Evolutionary conservation across 2,888 invertebrate species (phyloP), one percentile per base, ranked within the genome.

Genomic region (Hesperia comma): DNA sequence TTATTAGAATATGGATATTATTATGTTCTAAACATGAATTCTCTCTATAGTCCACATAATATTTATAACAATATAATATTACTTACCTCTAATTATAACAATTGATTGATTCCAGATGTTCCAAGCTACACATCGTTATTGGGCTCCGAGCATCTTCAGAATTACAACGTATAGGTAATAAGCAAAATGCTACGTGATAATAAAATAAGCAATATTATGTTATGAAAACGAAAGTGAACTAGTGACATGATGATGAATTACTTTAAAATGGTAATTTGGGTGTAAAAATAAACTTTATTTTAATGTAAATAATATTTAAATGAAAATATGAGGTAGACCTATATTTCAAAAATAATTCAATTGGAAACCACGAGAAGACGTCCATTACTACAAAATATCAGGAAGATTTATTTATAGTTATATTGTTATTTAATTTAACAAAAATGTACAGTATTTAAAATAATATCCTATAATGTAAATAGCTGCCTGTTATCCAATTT

Each of bases 121-220:
- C 89, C 91, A 69, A 77, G 76, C 46, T 83, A 88, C 64, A 80
- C 82, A 58, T 75, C 82, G 63, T 82, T 81, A 69, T 74, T 89
- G 69, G 85, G 83, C 67, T 79, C 83, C 63, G 92, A 90, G 73
- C 86, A 90, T 61, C 75, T 90, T 76, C 89, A 91, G 73, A 85
- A 90, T 73, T 90, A 90, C 76, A 79, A 81, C 67, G 76, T 77
- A 61, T 87, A n/a, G n/a, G n/a, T n/a, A 85, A 40, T 58, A 63
- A 12, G 51, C 46, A 41, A 40, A n/a, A 33, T 41, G 32, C 43
- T 54, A 43, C 43, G 66, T 60, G 60, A 66, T 60, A 66, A 46
- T 60, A 54, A 53, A 46, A 46, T 46, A 33, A 51, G 63, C 54
- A 60, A 66, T 60, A 66, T 62, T 43, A 43, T 40, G 12, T 51